Conservation (phyloP, 2,888 invertebrate species). For the Eilema caniola region DNA sequence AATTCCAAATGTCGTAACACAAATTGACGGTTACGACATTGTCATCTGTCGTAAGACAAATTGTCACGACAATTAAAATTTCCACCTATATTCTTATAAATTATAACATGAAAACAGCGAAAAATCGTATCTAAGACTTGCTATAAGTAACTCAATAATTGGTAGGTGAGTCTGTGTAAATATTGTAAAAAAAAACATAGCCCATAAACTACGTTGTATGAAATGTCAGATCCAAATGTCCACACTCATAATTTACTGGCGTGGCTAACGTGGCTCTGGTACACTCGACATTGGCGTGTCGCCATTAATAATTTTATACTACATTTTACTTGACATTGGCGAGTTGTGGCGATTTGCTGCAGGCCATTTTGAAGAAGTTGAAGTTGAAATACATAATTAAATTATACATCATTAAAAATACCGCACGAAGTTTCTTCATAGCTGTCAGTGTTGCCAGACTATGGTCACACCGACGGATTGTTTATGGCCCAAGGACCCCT, state of each 20-base stretch:
- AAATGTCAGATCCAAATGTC: slow-evolving; percentile 44
- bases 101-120: neutral
- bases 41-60: neutral
- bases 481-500: neutral
- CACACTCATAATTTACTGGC: too few relatives aligned
- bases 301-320: too few relatives aligned
- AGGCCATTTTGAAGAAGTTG: too few relatives aligned
- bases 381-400: too few relatives aligned
- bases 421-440: neutral
- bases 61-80: neutral
- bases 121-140: neutral
- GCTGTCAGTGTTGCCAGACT: neutral
- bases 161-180: slow-evolving; percentile 35
- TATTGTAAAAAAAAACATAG: slow-evolving; percentile 46
- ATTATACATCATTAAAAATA: too few relatives aligned
- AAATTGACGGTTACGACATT: neutral
- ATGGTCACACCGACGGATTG: neutral
- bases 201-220: slow-evolving; percentile 28
- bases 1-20: neutral
- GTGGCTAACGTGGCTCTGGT: too few relatives aligned
- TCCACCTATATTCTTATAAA: neutral
- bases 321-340: too few relatives aligned
- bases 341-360: too few relatives aligned
- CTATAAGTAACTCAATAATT: neutral
- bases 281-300: too few relatives aligned